Base-by-base conservation (phyloP, 2,797 vertebrate species). In the Lateolabrax maculatus region DNA sequence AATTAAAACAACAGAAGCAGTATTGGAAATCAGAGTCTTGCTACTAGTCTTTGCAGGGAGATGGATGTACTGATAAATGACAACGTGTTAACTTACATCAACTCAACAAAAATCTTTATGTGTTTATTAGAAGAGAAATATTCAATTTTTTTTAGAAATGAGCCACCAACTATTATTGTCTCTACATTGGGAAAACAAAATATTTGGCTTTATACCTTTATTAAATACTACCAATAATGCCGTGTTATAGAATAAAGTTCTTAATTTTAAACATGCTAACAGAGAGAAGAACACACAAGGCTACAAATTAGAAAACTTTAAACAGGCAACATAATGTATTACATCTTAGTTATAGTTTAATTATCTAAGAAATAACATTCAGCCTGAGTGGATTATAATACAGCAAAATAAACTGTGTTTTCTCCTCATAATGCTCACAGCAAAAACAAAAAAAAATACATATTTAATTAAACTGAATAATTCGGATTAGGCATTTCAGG, bases 1-100 rank as follows among this genome's bases (percentile, higher is more conserved):
- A 55, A 29, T 46, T 25, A 39, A 65, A 68, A 39, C 57, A 62
- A 62, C 9, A 51, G 18, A 73, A 25, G 36, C n/a, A n/a, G 27
- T 5, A 5, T 25, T 46, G 29, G 49, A 19, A 0, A 5, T 49
- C 19, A 8, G 15, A 23, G 10, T 23, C 19, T 27, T 31, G 0
- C 2, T 16, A 8, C n/a, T n/a, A n/a, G 19, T 44, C 11, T 70
- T 36, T 29, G 23, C 44, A 60, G 10, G 11, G 6, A 44, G 8
- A 21, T 27, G 9, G 19, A 62, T 36, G 12, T 34, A 34, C 31
- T 34, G 31, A 34, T 34, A 4, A 6, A 34, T 34, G 31, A 34
- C n/a, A n/a, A n/a, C n/a, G n/a, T 51, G 13, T 23, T 21, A 11
- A 61, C 29, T 48, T 12, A 18, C 18, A 66, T 41, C 36, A 67